Evolutionary conservation across 1,140 invertebrate species (phyloP), one percentile per base, ranked within the genome.

Genomic region (Sycophaga agraensis): DNA sequence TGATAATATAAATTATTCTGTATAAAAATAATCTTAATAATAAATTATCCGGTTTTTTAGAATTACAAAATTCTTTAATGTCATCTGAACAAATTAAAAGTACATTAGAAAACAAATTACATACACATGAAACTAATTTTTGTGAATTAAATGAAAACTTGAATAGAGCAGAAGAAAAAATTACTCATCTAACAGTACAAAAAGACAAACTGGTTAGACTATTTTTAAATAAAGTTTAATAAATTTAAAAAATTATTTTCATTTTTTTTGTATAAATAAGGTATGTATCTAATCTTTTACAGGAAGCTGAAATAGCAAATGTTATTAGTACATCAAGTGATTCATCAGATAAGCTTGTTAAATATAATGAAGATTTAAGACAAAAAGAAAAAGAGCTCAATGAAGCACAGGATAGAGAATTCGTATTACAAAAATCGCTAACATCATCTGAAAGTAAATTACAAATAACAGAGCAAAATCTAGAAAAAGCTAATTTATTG

Each of bases 361-460:
- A 71, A 63, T 77, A 83, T 65, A 79, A 83, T 45, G 73, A 76
- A 49, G 81, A 85, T 45, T 76, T 83, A 39, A 74, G 82, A 58
- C 76, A 73, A 34, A 78, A 79, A 66, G 71, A 83, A 35, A 76
- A 79, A 59, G 84, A 85, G 64, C 66, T 86, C 6, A 73, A 81
- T 43, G 68, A 76, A 66, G 64, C 76, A 51, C 79, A 77, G 58
- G 77, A 84, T 54, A 83, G 83, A 70, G 72, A 82, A 28, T 73
- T 73, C 16, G 78, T 83, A 61, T 65, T 82, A 46, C 75, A 83
- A 72, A 75, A 76, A 66, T 68, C 75, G 9, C 22, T 84, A 21
- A 73, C 73, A 55, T 64, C 46, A 49, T 54, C 65, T 59, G 70
- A 67, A 81, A 45, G 46, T 51, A 74, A 77, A 64, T 48, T 73